Conservation (phyloP, 2,888 invertebrate genomes). For the Mesopsocus fuscifrons region DNA sequence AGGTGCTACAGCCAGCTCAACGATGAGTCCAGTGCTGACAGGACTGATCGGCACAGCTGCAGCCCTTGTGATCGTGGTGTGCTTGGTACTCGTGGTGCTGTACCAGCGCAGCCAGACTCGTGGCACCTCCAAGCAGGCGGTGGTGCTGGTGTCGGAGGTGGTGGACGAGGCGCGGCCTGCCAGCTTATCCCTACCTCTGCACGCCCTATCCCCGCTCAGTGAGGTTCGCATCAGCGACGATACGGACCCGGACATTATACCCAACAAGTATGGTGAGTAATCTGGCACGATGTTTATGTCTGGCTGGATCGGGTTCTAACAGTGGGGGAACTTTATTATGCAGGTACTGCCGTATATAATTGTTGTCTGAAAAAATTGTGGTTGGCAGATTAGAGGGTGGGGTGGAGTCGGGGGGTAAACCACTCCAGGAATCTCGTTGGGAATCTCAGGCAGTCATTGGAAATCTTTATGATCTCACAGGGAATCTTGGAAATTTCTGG, state of each 20-base stretch:
- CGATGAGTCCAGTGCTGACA: conserved; percentile 55
- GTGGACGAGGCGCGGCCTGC: conserved; percentile 25
- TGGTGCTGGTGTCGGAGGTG: conserved; percentile 27
- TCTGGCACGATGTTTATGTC: too few relatives aligned
- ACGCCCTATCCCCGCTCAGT: conserved; percentile 26
- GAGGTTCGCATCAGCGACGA: conserved; percentile 29
- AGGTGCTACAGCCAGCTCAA: conserved; percentile 42
- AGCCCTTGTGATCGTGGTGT: conserved; percentile 52
- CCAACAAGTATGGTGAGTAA: conserved; percentile 67
- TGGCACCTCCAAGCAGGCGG: conserved; percentile 22
- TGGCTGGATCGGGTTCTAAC: too few relatives aligned
- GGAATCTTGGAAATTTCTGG: too few relatives aligned
- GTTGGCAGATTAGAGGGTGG: too few relatives aligned
- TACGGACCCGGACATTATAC: conserved; percentile 73
- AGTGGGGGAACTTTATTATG: too few relatives aligned
- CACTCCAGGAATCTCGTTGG: too few relatives aligned
- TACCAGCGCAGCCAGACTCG: conserved; percentile 31
- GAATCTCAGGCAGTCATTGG: too few relatives aligned
- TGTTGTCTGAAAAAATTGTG: too few relatives aligned
- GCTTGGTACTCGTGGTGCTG: conserved; percentile 53
- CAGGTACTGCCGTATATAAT: too few relatives aligned
- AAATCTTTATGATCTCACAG: too few relatives aligned
- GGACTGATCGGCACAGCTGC: conserved; percentile 60
- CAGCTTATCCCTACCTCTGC: conserved; percentile 27
- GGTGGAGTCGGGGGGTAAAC: too few relatives aligned